A percentile compares a stretch with the other conserved stretches of the same genome.
Conservation (phyloP, 1,140 invertebrate genomes). For the Orchesella cincta region DNA sequence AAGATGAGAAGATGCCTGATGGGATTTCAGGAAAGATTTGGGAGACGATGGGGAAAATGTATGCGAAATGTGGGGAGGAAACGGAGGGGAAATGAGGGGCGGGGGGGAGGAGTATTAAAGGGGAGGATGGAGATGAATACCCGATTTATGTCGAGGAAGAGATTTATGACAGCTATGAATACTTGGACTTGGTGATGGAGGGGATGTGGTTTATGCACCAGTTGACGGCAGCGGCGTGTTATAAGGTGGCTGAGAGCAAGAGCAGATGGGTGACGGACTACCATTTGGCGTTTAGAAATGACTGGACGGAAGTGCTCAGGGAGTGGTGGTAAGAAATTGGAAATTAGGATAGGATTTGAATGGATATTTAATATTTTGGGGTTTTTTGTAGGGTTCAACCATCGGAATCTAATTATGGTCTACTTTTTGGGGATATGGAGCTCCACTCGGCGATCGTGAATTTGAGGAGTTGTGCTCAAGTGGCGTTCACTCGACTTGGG, state of each 20-base stretch:
- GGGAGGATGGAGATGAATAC: no score
- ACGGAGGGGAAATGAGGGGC: no score
- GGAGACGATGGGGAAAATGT: no score
- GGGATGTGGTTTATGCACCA: background rate
- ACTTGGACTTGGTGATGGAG: background rate
- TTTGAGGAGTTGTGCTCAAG: background rate
- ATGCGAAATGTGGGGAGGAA: no score
- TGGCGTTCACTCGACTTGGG: background rate
- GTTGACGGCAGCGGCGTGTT: background rate
- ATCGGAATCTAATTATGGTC: background rate
- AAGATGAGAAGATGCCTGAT: no score
- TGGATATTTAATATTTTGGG: background rate
- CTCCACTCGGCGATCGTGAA: background rate
- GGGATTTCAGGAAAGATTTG: no score
- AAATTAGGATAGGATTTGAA: background rate
- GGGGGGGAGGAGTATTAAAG: no score
- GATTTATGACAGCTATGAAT: background rate
- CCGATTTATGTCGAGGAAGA: no score
- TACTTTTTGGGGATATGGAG: background rate
- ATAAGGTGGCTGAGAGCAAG: background rate
- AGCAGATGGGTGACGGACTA: background rate
- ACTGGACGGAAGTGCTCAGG: background rate
- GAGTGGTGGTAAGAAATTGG: constrained; percentile 1
- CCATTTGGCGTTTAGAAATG: background rate
- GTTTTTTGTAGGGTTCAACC: background rate